These are phyloP conservation scores for Tamandua tetradactyla DNA, from an alignment of 2,797 vertebrate species.

Conservation along the genomic window DNA sequence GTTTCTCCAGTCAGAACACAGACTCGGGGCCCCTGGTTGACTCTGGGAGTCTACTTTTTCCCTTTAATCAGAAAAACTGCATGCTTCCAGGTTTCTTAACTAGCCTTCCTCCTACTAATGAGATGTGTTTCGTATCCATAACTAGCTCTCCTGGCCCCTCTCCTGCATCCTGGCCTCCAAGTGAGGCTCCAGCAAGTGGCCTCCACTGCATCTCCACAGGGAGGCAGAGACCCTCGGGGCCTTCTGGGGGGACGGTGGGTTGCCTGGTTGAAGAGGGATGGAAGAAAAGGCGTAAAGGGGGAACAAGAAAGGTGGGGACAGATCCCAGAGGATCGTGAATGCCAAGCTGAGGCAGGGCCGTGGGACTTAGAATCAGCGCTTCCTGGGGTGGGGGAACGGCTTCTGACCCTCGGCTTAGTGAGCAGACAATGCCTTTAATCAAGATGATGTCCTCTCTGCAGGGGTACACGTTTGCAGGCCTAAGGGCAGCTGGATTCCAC, in stretches of 20 bases:
- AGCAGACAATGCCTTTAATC: too few relatives aligned
- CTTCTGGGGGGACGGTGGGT: neutral
- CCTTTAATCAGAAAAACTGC: neutral
- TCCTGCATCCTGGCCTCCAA: accelerated
- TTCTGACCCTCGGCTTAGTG: neutral
- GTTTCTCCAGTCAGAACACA: neutral
- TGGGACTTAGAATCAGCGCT: too few relatives aligned
- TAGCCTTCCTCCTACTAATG: neutral
- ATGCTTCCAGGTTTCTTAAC: neutral
- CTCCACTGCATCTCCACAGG: neutral
- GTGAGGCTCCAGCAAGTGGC: neutral
- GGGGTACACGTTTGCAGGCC: neutral
- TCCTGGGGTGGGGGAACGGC: accelerated
- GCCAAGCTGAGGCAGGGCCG: neutral
- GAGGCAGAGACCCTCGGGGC: too few relatives aligned
- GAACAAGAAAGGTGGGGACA: neutral
- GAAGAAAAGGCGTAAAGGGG: neutral
- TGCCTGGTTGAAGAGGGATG: accelerated
- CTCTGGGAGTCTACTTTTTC: neutral
- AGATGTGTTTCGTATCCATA: neutral
- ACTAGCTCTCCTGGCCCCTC: neutral
- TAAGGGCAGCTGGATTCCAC: neutral
- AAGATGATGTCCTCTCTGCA: neutral
- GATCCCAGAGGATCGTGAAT: neutral
- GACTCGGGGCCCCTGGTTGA: accelerated